Percentiles rank a stretch among this genome's conserved stretches.
phyloP scores from a whole-genome alignment of 2,113 vertebrate genomes.

The Xerus inauris region DNA sequence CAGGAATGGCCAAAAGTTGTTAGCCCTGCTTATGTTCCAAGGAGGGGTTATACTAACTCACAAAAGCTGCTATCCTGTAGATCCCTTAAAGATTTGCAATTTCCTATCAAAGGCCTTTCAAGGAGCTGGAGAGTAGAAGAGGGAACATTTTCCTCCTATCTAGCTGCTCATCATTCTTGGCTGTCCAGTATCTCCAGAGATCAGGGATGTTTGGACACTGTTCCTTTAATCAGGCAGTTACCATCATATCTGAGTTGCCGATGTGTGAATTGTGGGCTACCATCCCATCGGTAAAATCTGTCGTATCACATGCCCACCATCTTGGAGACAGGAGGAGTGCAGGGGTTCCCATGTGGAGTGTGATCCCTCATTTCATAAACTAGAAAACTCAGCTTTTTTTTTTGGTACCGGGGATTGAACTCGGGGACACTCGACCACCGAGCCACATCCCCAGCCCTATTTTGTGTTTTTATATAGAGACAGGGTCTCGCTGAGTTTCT shows the following conservation, averaged over 20 bases:
- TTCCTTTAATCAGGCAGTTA: background rate
- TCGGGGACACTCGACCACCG: too few relatives aligned
- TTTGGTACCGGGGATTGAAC: too few relatives aligned
- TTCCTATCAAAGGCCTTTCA: background rate
- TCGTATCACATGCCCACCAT: accelerated
- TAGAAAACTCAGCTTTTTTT: background rate
- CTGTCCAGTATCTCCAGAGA: background rate
- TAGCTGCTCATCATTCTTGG: background rate
- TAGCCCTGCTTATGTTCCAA: background rate
- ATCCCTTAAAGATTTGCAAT: background rate
- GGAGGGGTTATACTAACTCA: background rate
- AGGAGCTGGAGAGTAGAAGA: background rate
- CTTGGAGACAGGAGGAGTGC: background rate
- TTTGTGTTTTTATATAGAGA: too few relatives aligned
- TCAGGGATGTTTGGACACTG: background rate
- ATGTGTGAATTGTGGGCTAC: too few relatives aligned
- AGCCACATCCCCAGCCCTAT: too few relatives aligned
- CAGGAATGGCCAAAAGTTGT: background rate
- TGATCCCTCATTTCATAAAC: background rate
- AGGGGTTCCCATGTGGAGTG: background rate
- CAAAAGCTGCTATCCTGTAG: background rate
- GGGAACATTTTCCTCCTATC: background rate
- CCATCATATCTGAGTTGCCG: background rate
- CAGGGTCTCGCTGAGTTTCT: too few relatives aligned
- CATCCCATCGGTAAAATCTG: background rate